phyloP scores from a whole-genome alignment of 2,113 vertebrate species.

The Tylochromis polylepis region DNA sequence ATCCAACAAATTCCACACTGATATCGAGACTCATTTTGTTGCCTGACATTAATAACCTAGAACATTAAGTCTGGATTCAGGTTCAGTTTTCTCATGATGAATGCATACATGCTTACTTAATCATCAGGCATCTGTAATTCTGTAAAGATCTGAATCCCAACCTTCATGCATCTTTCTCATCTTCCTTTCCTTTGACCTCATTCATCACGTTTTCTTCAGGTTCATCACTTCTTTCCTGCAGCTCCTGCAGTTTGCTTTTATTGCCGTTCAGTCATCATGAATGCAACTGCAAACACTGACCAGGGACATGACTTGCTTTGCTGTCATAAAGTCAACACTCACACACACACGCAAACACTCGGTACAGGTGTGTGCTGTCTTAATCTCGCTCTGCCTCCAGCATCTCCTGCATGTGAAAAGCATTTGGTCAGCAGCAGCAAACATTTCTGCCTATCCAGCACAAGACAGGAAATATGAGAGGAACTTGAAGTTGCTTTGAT shows the following conservation, averaged over 20 bases:
- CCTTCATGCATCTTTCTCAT: background rate
- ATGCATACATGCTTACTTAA: background rate
- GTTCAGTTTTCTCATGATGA: background rate
- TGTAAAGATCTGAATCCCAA: background rate
- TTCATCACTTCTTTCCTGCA: constrained; percentile 18
- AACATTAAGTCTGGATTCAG: background rate
- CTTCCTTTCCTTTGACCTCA: background rate
- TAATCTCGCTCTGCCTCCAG: background rate
- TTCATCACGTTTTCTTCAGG: background rate
- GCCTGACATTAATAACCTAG: background rate
- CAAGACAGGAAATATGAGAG: background rate
- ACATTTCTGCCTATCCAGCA: background rate
- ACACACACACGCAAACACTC: background rate
- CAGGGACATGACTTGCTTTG: constrained; percentile 42
- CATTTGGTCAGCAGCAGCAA: constrained; percentile 36
- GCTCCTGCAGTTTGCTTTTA: constrained; percentile 25
- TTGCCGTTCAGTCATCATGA: constrained; percentile 38
- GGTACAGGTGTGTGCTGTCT: background rate
- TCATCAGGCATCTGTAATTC: background rate
- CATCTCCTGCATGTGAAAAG: background rate
- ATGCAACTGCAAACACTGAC: constrained; percentile 24
- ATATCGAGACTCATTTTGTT: background rate
- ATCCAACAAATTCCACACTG: constrained; percentile 5
- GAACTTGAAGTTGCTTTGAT: background rate
- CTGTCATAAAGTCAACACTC: constrained; percentile 12